Percentiles rank a stretch among this genome's conserved stretches.
These are phyloP conservation scores for Stomorhina lunata DNA, from an alignment of 2,888 invertebrate species.

Conservation along the genomic window DNA sequence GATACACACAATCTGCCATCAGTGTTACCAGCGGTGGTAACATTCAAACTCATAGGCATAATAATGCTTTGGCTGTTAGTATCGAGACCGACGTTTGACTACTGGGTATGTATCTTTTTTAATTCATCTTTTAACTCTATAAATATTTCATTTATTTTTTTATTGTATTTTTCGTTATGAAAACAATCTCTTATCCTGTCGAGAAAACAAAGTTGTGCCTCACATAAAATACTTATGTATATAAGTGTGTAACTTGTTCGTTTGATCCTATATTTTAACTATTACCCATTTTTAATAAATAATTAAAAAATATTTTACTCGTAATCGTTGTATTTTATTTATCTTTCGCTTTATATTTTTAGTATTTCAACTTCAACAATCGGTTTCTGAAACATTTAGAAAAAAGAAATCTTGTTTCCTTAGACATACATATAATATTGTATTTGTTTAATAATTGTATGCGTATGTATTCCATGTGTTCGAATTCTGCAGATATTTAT, in stretches of 20 bases:
- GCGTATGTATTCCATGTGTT: background rate
- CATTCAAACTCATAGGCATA: conserved; percentile 88
- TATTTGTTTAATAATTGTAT: background rate
- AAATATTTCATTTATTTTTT: background rate
- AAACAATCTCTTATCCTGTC: conserved; percentile 63
- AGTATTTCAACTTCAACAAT: background rate
- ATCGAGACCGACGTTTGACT: conserved; percentile 98
- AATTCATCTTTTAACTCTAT: conserved; percentile 10
- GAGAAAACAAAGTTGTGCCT: conserved; percentile 38
- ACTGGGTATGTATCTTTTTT: conserved; percentile 84
- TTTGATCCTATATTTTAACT: background rate
- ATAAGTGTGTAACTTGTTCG: background rate
- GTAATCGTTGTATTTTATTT: background rate
- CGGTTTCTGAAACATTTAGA: background rate
- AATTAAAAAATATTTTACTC: background rate
- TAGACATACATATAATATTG: too few species aligned
- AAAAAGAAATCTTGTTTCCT: background rate
- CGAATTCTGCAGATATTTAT: too few species aligned
- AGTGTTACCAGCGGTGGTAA: conserved; percentile 79
- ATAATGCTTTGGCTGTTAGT: conserved; percentile 91
- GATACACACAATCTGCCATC: conserved; percentile 74
- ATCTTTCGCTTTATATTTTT: too few species aligned
- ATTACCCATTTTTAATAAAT: background rate
- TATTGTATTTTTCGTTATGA: conserved; percentile 31
- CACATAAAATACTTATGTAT: background rate